Conservation (phyloP, 2,113 vertebrate species). For the Heterocephalus glaber region DNA sequence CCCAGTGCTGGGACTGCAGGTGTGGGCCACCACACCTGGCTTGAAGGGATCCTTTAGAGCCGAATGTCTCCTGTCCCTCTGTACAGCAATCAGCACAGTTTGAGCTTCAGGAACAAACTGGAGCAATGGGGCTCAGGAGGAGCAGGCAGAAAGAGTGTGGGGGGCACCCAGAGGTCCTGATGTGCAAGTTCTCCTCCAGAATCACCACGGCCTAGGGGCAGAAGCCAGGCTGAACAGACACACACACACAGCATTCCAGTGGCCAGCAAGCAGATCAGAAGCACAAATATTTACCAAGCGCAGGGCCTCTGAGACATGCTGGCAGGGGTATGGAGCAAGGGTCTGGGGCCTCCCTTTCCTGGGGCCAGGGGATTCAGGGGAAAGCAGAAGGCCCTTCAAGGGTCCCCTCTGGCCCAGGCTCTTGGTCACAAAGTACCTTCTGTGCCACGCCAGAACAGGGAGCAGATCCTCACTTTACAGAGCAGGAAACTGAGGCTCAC, state of each 20-base stretch:
- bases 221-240: neutral
- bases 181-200: neutral
- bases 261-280: constrained; percentile 41
- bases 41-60: neutral
- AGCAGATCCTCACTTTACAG: neutral
- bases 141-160: neutral
- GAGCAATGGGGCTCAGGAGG: neutral
- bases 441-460: neutral
- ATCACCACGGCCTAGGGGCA: neutral
- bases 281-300: constrained; percentile 64
- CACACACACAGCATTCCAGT: constrained; percentile 38
- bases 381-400: neutral
- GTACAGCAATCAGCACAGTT: neutral
- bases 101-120: neutral
- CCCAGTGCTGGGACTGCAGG: neutral
- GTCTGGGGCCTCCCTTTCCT: neutral
- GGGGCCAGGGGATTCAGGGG: neutral
- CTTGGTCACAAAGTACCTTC: neutral
- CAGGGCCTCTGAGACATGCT: neutral
- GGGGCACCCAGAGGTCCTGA: neutral
- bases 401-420: neutral
- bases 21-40: neutral
- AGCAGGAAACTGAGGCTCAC: constrained; percentile 10
- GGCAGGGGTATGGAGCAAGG: neutral
- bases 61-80: neutral